These are phyloP conservation scores for Trididemnum nubilum DNA, from an alignment of 23 tunicate genomes.

Conservation along the genomic window DNA sequence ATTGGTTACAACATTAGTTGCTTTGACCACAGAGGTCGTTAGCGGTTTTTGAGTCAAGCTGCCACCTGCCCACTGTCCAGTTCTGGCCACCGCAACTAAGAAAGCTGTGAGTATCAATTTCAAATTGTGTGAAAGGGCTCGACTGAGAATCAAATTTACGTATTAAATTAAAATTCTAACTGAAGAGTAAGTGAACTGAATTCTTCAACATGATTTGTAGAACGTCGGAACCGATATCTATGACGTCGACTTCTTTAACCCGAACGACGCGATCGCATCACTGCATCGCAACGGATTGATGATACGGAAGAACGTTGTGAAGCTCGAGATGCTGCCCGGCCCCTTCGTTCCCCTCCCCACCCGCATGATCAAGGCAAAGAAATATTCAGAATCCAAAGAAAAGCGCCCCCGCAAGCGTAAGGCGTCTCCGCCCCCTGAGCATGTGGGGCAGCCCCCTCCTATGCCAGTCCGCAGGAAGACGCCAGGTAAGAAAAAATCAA, in stretches of 20 bases:
- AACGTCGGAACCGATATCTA: slow-evolving; percentile 67
- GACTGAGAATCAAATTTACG: too few relatives aligned
- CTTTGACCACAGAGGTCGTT: too few relatives aligned
- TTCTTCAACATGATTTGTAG: slow-evolving; percentile 32
- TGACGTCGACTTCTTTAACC: slow-evolving; percentile 62
- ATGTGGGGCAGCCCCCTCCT: slow-evolving; percentile 19
- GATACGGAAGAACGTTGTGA: slow-evolving; percentile 53
- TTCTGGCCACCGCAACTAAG: too few relatives aligned
- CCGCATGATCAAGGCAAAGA: background rate
- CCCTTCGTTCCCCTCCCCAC: slow-evolving; percentile 77
- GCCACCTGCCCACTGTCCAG: too few relatives aligned
- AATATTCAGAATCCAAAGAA: background rate
- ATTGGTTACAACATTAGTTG: too few relatives aligned
- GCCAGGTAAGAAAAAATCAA: too few relatives aligned
- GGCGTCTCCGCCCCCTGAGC: background rate
- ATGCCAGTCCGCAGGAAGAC: too few relatives aligned
- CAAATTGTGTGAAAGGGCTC: too few relatives aligned
- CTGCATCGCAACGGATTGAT: slow-evolving; percentile 40
- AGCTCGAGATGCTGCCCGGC: slow-evolving; percentile 73
- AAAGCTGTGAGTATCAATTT: too few relatives aligned
- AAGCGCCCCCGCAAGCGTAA: background rate
- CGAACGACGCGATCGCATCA: slow-evolving; percentile 59
- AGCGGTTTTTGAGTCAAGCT: too few relatives aligned
- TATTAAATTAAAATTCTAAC: too few relatives aligned
- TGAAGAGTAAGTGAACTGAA: too few relatives aligned